A percentile compares a stretch with the other conserved stretches of the same genome.
Evolutionary conservation across 92 coral and sea anemone species (phyloP).

Genomic region (Parazoanthus darwini): DNA sequence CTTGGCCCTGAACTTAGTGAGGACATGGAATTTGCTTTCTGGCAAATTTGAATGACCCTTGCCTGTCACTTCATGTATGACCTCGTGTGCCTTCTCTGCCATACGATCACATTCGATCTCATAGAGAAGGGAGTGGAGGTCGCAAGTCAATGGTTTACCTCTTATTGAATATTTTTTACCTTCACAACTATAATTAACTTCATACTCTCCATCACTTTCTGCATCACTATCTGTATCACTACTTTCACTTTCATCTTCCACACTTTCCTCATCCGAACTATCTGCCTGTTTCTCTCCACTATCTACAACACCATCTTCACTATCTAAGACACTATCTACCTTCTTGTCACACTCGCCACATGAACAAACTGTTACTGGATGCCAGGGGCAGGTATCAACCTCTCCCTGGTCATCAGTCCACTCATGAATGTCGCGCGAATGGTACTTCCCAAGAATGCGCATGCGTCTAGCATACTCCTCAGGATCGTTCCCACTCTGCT

Average conservation of each 20-base stretch:
- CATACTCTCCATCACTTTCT: too few species aligned
- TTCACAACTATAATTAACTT: background rate
- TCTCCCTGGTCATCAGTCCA: constrained; percentile 9
- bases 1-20: constrained; percentile 47
- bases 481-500: constrained; percentile 17
- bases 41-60: constrained; percentile 55
- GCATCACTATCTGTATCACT: too few species aligned
- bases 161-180: constrained; percentile 52
- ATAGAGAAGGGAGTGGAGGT: constrained; percentile 53
- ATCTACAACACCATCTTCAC: too few species aligned
- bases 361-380: background rate
- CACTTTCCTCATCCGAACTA: background rate
- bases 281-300: background rate
- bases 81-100: constrained; percentile 49
- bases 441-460: constrained; percentile 21
- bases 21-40: constrained; percentile 43
- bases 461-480: constrained; percentile 27
- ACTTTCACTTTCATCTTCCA: background rate
- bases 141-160: constrained; percentile 43
- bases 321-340: background rate
- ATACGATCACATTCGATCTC: constrained; percentile 61
- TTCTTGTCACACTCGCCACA: constrained; percentile 4
- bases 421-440: constrained; percentile 31
- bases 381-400: constrained; percentile 7
- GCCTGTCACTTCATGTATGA: constrained; percentile 39